Conservation (phyloP, 2,888 invertebrate genomes). For the Ectemnius continuus region DNA sequence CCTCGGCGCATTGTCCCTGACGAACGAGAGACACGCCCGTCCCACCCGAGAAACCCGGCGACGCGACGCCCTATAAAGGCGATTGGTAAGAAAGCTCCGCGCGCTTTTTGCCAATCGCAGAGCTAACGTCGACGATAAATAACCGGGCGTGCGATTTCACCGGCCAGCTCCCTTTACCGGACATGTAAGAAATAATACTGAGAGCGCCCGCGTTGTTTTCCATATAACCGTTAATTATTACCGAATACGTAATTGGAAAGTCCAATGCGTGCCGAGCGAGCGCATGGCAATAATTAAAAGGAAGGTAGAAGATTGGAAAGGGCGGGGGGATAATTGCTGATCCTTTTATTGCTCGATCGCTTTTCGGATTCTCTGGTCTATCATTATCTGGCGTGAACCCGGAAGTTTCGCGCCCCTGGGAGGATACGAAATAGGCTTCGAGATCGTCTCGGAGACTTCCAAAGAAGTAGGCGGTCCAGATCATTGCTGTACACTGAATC, state of each 20-base stretch:
- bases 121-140: conserved; percentile 23
- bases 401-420: conserved; percentile 50
- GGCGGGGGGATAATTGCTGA: conserved; percentile 39
- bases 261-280: background rate
- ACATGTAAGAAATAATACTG: background rate
- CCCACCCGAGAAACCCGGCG: background rate
- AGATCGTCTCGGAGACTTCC: conserved; percentile 50
- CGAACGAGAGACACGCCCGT: conserved; percentile 8
- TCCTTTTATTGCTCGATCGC: conserved; percentile 30
- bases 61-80: background rate
- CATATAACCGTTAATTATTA: background rate
- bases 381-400: conserved; percentile 62
- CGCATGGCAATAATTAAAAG: background rate
- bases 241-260: too few relatives aligned
- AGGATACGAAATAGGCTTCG: conserved; percentile 29
- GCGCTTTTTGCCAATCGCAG: conserved; percentile 6
- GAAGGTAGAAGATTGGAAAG: conserved; percentile 7
- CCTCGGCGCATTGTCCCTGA: conserved; percentile 4
- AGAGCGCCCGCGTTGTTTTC: background rate
- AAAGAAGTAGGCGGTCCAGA: conserved; percentile 34
- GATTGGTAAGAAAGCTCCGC: background rate
- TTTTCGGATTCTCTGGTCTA: conserved; percentile 52
- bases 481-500: background rate
- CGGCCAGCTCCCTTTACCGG: background rate
- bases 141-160: conserved; percentile 26